Percentiles rank a stretch among this genome's conserved stretches.
Evolutionary conservation across 2,888 invertebrate species (phyloP).

Genomic region (Colletes collaris): DNA sequence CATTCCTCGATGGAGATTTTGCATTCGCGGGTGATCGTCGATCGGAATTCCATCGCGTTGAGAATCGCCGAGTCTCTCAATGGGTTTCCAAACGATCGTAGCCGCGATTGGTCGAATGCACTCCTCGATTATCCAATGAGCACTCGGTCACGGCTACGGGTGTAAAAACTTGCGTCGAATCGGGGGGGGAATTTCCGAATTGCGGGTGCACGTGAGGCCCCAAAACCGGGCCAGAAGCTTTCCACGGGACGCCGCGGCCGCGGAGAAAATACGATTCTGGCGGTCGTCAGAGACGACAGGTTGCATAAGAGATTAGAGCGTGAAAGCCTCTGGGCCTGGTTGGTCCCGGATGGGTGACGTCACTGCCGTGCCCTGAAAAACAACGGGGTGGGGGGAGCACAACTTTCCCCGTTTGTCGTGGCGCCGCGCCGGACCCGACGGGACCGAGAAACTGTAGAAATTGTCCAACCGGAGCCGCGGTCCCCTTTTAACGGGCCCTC

Average conservation of each 20-base stretch:
- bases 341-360: constrained; percentile 81
- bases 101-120: too few species aligned
- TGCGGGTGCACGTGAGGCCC: constrained; percentile 18
- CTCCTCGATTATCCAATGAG: too few species aligned
- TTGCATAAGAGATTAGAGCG: constrained; percentile 83
- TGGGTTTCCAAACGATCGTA: too few species aligned
- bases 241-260: too few species aligned
- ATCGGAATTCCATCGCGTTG: too few species aligned
- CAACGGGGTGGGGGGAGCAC: constrained; percentile 62
- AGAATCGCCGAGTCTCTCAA: too few species aligned
- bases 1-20: too few species aligned
- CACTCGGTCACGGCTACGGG: too few species aligned
- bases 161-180: neutral
- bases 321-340: constrained; percentile 78
- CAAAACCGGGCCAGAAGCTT: too few species aligned
- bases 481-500: neutral
- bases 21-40: too few species aligned
- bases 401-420: constrained; percentile 79
- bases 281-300: constrained; percentile 64
- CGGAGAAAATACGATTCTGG: constrained; percentile 42
- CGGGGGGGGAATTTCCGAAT: too few species aligned
- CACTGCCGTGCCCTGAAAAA: constrained; percentile 73
- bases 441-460: constrained; percentile 15
- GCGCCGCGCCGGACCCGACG: constrained; percentile 38
- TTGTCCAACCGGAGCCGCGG: neutral